Evolutionary conservation across 2,797 vertebrate species (phyloP).

Genomic region (Natrix natrix): DNA sequence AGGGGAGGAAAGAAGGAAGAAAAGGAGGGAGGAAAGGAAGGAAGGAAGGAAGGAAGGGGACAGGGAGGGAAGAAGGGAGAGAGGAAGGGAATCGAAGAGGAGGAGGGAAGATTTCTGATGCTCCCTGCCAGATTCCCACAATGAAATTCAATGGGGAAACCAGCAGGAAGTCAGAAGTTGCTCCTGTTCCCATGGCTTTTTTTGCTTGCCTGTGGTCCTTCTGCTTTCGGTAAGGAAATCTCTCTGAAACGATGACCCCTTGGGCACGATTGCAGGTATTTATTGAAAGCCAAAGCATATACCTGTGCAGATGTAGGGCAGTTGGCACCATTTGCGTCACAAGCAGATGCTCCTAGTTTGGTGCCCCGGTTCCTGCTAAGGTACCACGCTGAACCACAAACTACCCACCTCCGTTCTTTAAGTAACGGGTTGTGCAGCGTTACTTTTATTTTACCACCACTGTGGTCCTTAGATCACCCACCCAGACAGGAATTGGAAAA

Average conservation of each 20-base stretch:
- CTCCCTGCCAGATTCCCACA: neutral
- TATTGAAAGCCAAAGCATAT: neutral
- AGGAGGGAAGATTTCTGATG: neutral
- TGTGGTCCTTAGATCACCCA: neutral
- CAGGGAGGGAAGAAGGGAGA: fast-evolving
- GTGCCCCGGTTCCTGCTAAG: neutral
- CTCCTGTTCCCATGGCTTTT: too few relatives aligned
- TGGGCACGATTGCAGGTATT: neutral
- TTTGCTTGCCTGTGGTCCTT: too few relatives aligned
- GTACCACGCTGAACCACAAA: neutral
- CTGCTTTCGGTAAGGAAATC: too few relatives aligned
- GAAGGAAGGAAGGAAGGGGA: too few relatives aligned
- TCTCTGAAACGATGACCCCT: too few relatives aligned
- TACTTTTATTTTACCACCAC: neutral
- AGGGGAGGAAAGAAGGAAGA: too few relatives aligned
- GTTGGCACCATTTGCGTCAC: neutral
- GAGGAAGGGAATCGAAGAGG: neutral
- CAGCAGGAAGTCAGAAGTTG: too few relatives aligned
- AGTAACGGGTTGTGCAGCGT: neutral
- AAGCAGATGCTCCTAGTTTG: neutral
- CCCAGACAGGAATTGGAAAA: neutral
- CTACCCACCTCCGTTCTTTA: neutral
- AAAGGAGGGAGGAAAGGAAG: too few relatives aligned
- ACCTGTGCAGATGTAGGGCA: neutral
- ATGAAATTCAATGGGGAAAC: too few relatives aligned